These are phyloP conservation scores for Oreochromis tanganicae DNA, from an alignment of 2,113 vertebrate species.

Conservation along the genomic window DNA sequence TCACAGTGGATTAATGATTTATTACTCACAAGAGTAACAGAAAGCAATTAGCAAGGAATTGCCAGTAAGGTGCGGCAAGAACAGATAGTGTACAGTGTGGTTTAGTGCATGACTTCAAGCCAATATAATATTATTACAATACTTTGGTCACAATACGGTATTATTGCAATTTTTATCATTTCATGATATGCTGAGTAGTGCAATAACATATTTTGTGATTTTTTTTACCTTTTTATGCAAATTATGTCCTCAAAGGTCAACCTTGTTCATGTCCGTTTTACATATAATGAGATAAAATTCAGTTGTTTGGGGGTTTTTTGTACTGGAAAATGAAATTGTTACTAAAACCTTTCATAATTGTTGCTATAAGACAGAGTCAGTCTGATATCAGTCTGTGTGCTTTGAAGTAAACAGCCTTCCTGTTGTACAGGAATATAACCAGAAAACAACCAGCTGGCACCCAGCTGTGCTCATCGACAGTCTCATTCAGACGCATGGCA, in stretches of 20 bases:
- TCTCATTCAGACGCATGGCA: not conserved
- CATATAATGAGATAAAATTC: not conserved
- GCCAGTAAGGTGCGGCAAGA: accelerated
- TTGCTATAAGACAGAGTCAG: accelerated
- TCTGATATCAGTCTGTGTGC: not conserved
- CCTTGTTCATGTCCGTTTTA: not conserved
- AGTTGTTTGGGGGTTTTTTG: not conserved
- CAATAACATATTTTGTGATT: not conserved
- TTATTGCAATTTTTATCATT: not conserved
- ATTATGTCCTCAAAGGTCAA: not conserved
- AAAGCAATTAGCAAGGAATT: not conserved
- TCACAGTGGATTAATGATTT: not conserved
- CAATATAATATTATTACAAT: not conserved
- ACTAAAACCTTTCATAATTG: not conserved
- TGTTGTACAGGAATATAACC: not conserved
- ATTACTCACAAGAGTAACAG: not conserved
- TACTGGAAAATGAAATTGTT: not conserved
- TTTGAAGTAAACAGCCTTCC: not conserved
- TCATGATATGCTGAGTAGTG: not conserved
- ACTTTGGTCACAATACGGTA: not conserved
- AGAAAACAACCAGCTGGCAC: not conserved
- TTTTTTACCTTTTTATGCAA: not conserved
- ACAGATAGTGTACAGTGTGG: not conserved
- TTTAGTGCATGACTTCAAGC: not conserved
- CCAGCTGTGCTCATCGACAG: not conserved